Percentiles rank a stretch among this genome's conserved stretches.
These are phyloP conservation scores for Siniperca undulata DNA, from an alignment of 2,797 vertebrate species.

Conservation along the genomic window DNA sequence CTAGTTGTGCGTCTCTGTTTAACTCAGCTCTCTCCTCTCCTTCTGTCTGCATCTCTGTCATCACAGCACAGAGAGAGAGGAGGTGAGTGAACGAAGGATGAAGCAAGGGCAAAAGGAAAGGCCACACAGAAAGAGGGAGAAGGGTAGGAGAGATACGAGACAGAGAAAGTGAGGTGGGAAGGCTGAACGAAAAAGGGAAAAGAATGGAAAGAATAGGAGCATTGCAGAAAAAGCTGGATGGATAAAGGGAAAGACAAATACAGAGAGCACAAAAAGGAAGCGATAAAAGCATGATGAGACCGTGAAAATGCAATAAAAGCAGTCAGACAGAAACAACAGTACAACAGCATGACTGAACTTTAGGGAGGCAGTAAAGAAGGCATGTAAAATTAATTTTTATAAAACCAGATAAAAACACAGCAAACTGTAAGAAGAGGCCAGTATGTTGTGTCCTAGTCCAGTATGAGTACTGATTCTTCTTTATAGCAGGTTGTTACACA, in stretches of 20 bases:
- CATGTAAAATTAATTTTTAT: background rate
- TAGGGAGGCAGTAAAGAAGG: background rate
- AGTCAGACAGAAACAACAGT: background rate
- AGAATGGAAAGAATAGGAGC: background rate
- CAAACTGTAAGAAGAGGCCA: background rate
- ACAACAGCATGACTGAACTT: background rate
- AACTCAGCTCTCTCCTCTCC: constrained; percentile 72
- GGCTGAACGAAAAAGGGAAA: background rate
- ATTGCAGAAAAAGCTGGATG: background rate
- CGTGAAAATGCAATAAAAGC: background rate
- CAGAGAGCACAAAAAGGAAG: background rate
- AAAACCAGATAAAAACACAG: constrained; percentile 13
- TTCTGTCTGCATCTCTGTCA: constrained; percentile 68
- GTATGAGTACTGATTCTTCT: background rate
- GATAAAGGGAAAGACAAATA: background rate
- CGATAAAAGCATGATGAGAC: background rate
- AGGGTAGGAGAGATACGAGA: background rate
- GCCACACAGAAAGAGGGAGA: background rate
- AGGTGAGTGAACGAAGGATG: constrained; percentile 45
- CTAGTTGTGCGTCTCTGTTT: constrained; percentile 79
- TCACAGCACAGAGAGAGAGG: constrained; percentile 47
- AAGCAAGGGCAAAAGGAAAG: constrained; percentile 33
- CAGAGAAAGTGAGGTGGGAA: background rate
- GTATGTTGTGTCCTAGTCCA: constrained; percentile 5
- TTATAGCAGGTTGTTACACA: constrained; percentile 14